phyloP scores from a whole-genome alignment of 2,113 vertebrate genomes.

The Crypturellus undulatus region DNA sequence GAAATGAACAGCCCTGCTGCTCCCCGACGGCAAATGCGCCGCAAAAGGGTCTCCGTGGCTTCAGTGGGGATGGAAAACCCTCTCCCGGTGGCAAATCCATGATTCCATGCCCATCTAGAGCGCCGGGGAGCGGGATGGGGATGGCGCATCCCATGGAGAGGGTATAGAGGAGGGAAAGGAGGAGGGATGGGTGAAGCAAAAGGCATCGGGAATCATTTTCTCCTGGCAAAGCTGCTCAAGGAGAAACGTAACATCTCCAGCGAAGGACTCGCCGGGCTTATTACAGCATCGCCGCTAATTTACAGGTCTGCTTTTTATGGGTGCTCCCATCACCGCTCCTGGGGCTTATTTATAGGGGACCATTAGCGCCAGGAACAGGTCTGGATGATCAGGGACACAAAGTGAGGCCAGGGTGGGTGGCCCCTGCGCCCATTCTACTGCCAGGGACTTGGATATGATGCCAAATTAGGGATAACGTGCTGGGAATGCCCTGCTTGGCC shows the following conservation, averaged over 20 bases:
- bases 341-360: conserved; percentile 55
- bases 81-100: no score
- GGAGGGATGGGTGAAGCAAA: not conserved
- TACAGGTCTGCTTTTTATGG: conserved; percentile 60
- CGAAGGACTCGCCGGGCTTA: conserved; percentile 43
- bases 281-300: conserved; percentile 53
- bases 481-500: conserved; percentile 59
- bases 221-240: conserved; percentile 27
- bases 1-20: conserved; percentile 26
- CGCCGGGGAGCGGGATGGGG: no score
- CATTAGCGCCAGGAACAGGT: conserved; percentile 44
- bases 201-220: not conserved
- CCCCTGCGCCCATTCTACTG: no score
- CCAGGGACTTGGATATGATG: conserved; percentile 16
- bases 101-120: no score
- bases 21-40: no score
- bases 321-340: conserved; percentile 28
- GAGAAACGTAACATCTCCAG: conserved; percentile 30
- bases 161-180: not conserved
- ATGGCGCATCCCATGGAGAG: no score
- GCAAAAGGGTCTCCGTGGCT: no score
- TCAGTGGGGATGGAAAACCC: no score
- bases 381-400: conserved; percentile 1
- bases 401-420: not conserved
- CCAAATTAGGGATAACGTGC: conserved; percentile 71